Conservation (phyloP, 2,797 vertebrate species). For the Diplodus sargus region DNA sequence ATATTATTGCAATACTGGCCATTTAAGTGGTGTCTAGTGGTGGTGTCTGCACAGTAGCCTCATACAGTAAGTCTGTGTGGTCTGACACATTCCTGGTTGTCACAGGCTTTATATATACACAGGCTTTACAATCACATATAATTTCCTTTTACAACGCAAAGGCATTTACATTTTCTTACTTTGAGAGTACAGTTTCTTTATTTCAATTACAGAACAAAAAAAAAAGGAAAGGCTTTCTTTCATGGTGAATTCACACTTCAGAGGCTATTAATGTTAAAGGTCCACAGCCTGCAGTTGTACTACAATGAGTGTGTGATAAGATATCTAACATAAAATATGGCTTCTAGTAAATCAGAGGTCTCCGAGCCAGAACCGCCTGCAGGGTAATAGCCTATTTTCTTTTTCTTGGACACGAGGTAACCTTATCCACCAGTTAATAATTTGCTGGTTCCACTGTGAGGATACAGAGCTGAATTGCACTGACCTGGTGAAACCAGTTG, state of each 20-base stretch:
- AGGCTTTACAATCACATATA: background rate
- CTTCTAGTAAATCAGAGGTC: slow-evolving; percentile 51
- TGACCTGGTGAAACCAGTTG: slow-evolving; percentile 25
- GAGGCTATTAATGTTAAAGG: slow-evolving; percentile 49
- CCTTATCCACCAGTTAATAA: slow-evolving; percentile 38
- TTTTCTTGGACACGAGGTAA: slow-evolving; percentile 21
- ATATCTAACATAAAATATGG: slow-evolving; percentile 46
- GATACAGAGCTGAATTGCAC: slow-evolving; percentile 20
- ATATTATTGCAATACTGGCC: background rate
- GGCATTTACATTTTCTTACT: background rate
- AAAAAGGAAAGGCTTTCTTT: slow-evolving; percentile 2
- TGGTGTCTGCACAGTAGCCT: background rate
- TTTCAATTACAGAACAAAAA: slow-evolving; percentile 31
- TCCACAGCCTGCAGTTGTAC: slow-evolving; percentile 35
- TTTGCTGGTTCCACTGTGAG: slow-evolving; percentile 20
- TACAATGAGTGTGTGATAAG: slow-evolving; percentile 47
- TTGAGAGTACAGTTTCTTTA: background rate
- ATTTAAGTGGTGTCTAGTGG: slow-evolving; percentile 16
- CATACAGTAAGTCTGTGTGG: background rate
- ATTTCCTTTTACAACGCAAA: background rate
- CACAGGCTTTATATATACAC: too few species aligned
- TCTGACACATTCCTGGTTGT: slow-evolving; percentile 2
- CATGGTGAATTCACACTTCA: slow-evolving; percentile 35
- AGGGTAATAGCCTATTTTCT: slow-evolving; percentile 47
- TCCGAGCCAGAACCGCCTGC: slow-evolving; percentile 31